A percentile compares a stretch with the other conserved stretches of the same genome.
These are phyloP conservation scores for Pteropus rufus DNA, from an alignment of 2,797 vertebrate genomes.

Conservation along the genomic window DNA sequence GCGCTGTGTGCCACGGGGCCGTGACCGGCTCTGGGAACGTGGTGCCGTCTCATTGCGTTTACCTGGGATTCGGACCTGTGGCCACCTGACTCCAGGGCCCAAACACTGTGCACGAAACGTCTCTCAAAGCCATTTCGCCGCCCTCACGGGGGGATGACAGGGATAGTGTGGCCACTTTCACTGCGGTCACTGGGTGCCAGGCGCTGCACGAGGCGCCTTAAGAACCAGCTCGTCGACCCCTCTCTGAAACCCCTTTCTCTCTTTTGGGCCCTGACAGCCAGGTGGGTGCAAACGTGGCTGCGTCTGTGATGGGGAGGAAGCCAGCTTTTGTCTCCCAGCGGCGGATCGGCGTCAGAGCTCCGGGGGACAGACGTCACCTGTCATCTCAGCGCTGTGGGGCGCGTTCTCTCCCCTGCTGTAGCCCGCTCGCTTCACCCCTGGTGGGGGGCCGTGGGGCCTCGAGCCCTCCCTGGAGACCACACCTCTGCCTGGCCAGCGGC, in stretches of 20 bases:
- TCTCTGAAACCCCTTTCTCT: background rate
- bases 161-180: rapidly evolving
- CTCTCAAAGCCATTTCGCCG: background rate
- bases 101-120: background rate
- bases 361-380: background rate
- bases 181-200: rapidly evolving
- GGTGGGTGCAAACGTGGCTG: background rate
- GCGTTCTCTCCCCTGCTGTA: rapidly evolving
- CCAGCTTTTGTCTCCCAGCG: background rate
- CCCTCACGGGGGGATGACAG: rapidly evolving
- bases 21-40: background rate
- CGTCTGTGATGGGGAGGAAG: background rate
- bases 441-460: background rate
- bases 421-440: rapidly evolving
- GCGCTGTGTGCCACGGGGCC: rapidly evolving
- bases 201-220: background rate
- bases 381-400: background rate
- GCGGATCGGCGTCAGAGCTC: rapidly evolving
- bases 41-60: rapidly evolving
- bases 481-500: conserved; percentile 61
- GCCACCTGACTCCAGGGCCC: background rate
- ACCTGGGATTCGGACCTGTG: background rate
- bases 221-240: background rate
- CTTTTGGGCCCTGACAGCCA: background rate
- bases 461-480: conserved; percentile 13